Percentiles rank a stretch among this genome's conserved stretches.
Conservation (phyloP, 2,888 invertebrate genomes). For the Hesperia comma region DNA sequence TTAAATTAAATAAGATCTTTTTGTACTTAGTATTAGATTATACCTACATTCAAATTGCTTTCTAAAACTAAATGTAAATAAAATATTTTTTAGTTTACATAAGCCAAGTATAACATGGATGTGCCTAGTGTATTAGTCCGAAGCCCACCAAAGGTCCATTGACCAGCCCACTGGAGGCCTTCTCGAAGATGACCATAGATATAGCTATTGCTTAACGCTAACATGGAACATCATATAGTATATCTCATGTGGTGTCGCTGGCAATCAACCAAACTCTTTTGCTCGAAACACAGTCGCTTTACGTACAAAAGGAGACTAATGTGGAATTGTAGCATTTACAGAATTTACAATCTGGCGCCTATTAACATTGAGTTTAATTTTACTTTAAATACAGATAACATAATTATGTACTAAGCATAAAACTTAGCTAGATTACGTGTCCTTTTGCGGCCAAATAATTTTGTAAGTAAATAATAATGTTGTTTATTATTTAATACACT, state of each 20-base stretch:
- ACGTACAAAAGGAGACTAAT: background rate
- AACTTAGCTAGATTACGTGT: too few relatives aligned
- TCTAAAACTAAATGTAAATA: too few relatives aligned
- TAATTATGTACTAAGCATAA: too few relatives aligned
- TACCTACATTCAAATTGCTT: too few relatives aligned
- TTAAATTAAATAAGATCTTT: too few relatives aligned
- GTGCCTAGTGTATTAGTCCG: too few relatives aligned
- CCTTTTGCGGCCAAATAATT: background rate
- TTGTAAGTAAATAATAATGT: background rate
- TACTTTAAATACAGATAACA: too few relatives aligned
- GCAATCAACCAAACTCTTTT: slow-evolving; percentile 7
- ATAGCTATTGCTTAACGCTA: background rate
- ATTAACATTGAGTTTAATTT: background rate
- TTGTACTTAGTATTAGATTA: too few relatives aligned
- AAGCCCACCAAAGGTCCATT: too few relatives aligned
- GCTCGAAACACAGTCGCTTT: background rate
- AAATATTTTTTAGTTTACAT: too few relatives aligned
- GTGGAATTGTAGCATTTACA: background rate
- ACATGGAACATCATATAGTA: slow-evolving; percentile 5
- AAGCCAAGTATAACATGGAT: too few relatives aligned
- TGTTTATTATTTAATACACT: background rate
- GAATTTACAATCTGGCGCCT: background rate
- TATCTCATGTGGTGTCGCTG: slow-evolving; percentile 1
- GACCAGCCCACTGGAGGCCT: background rate
- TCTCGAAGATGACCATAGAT: background rate